Percentiles rank a stretch among this genome's conserved stretches.
phyloP scores from a whole-genome alignment of 2,888 invertebrate genomes.

The Colostygia pectinataria region DNA sequence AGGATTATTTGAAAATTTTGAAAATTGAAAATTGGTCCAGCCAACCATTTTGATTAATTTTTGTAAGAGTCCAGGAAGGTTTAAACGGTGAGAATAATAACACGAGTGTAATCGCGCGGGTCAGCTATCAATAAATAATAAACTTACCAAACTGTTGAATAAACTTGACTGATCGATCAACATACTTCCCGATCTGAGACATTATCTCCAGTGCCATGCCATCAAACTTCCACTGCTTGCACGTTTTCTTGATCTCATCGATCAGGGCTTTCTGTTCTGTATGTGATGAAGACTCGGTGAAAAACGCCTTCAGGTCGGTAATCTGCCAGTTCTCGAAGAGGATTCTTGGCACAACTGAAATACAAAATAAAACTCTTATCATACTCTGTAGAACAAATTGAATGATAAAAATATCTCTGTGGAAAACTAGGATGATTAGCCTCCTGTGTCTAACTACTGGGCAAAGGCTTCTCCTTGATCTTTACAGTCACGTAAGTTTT shows the following conservation, averaged over 20 bases:
- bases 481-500: too few relatives aligned
- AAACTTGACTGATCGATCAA: conserved; percentile 85
- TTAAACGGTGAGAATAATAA: too few relatives aligned
- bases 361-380: conserved; percentile 12
- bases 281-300: conserved; percentile 85
- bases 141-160: conserved; percentile 85
- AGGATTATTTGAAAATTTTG: too few relatives aligned
- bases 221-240: conserved; percentile 91
- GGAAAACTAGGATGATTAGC: too few relatives aligned
- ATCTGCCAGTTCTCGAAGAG: conserved; percentile 94
- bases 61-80: too few relatives aligned
- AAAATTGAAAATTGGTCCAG: too few relatives aligned
- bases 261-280: conserved; percentile 87
- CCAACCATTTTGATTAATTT: too few relatives aligned
- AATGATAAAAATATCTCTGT: too few relatives aligned
- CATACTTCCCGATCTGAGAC: conserved; percentile 88
- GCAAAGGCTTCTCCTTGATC: too few relatives aligned
- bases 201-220: conserved; percentile 96
- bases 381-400: too few relatives aligned
- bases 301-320: conserved; percentile 88
- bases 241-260: conserved; percentile 86
- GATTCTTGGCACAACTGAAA: conserved; percentile 92
- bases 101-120: too few relatives aligned
- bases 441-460: too few relatives aligned
- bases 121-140: background rate